Evolutionary conservation across 2,113 vertebrate genomes (phyloP).

Genomic region (Diadophis punctatus): DNA sequence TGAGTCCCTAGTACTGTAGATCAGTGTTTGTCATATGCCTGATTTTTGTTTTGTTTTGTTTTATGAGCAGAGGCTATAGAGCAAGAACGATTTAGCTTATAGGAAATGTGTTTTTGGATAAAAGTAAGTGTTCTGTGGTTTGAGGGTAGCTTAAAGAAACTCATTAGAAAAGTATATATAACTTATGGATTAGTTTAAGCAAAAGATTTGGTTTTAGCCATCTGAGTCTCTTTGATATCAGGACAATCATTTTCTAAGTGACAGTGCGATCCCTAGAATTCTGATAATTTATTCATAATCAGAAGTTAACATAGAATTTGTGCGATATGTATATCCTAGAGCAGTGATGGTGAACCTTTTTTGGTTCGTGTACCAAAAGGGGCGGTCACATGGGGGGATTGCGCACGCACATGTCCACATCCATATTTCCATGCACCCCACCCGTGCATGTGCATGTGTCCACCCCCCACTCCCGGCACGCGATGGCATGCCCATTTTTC

Average conservation of each 20-base stretch:
- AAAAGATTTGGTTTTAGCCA: not conserved
- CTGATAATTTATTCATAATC: not conserved
- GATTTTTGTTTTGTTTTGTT: not conserved
- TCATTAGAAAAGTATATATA: not conserved
- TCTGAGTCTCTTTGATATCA: not conserved
- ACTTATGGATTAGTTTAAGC: not conserved
- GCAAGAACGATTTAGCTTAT: constrained; percentile 18
- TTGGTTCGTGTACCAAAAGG: too few relatives aligned
- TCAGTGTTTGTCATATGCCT: constrained; percentile 25
- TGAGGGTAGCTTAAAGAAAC: constrained; percentile 18
- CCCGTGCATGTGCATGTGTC: too few relatives aligned
- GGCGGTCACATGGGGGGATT: too few relatives aligned
- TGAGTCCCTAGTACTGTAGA: constrained; percentile 12
- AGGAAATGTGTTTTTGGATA: constrained; percentile 7
- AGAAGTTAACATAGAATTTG: not conserved
- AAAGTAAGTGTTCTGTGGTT: constrained; percentile 35
- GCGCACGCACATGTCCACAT: too few relatives aligned
- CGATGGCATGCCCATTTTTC: too few relatives aligned
- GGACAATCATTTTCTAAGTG: not conserved
- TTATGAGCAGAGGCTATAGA: not conserved
- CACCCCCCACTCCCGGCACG: too few relatives aligned
- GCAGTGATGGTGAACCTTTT: too few relatives aligned
- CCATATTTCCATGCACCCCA: too few relatives aligned
- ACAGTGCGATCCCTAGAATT: not conserved
- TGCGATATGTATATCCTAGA: not conserved